Evolutionary conservation across 2,113 vertebrate species (phyloP).

Genomic region (Cheilinus undulatus): DNA sequence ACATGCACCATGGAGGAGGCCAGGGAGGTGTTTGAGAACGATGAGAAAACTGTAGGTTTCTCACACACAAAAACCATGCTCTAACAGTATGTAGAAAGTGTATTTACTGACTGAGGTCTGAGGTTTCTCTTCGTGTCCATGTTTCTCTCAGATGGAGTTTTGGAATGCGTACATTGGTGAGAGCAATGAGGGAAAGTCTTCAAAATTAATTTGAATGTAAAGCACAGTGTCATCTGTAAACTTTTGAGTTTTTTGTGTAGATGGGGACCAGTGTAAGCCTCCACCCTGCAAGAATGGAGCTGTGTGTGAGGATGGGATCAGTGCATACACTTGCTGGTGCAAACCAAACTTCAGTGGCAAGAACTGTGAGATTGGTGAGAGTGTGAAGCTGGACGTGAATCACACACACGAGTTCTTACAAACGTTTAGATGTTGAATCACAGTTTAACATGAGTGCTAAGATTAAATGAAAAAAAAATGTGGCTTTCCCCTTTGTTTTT

Average conservation of each 20-base stretch:
- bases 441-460: neutral
- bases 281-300: constrained; percentile 91
- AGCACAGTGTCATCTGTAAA: neutral
- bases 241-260: constrained; percentile 70
- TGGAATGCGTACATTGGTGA: constrained; percentile 68
- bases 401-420: neutral
- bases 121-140: constrained; percentile 5
- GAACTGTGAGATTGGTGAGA: constrained; percentile 93
- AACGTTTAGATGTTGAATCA: neutral
- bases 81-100: neutral
- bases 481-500: constrained; percentile 48
- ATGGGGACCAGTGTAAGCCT: constrained; percentile 91
- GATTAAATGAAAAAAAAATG: neutral
- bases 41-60: constrained; percentile 83
- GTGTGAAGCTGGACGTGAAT: neutral
- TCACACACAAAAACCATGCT: neutral
- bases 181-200: neutral
- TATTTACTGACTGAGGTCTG: neutral
- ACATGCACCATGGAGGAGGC: constrained; percentile 88
- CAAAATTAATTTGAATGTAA: neutral
- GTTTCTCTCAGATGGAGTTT: constrained; percentile 71
- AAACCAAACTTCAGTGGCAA: constrained; percentile 86
- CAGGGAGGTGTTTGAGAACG: constrained; percentile 88
- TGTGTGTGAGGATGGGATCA: constrained; percentile 85
- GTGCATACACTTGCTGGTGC: constrained; percentile 91